Evolutionary conservation across 1,140 invertebrate species (phyloP), one percentile per base, ranked within the genome.

Genomic region (Sycophaga agraensis): DNA sequence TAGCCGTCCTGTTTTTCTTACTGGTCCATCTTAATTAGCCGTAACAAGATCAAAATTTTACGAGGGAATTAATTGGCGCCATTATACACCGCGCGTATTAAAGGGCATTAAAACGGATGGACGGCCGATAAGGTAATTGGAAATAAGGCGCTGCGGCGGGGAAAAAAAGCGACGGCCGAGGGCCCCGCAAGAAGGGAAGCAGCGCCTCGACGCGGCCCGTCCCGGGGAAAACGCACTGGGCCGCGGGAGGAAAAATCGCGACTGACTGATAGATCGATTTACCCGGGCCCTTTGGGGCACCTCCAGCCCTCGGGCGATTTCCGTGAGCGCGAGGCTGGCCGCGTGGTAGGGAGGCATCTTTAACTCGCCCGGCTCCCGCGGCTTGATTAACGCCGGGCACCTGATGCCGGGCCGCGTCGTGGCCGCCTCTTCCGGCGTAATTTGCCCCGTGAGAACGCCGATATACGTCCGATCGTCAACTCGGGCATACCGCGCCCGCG

Each of bases 361-460:
- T 16, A 1, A 2, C 24, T 50, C 8, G 45, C 17, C 16, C 16
- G 12, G 46, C 37, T 31, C 28, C 39, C 22, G 31, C 43, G 26
- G 42, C 43, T 31, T 55, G 68, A 70, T 70, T 67, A 68, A 69
- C 69, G 69, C 65, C 65, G 68, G 65, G 63, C 68, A 68, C 66
- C 66, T 69, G 66, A 66, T 68, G 66, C 56, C 66, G 43, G 55
- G 24, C 35, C 39, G 21, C 21, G 6, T 43, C 24, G 26, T 28
- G 42, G 37, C 46, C 42, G 37, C 40, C 63, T 63, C 67, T 68
- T 65, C 66, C 67, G 62, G 66, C 64, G 66, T 68, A 68, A 68
- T 68, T 59, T 68, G 54, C 35, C 49, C 50, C 67, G 67, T 68
- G 67, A 67, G 67, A 68, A 68, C 50, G n/a, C 26, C 17, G 37